Base-by-base conservation (phyloP, 2,797 vertebrate genomes). In the Sebastes hubbsi region DNA sequence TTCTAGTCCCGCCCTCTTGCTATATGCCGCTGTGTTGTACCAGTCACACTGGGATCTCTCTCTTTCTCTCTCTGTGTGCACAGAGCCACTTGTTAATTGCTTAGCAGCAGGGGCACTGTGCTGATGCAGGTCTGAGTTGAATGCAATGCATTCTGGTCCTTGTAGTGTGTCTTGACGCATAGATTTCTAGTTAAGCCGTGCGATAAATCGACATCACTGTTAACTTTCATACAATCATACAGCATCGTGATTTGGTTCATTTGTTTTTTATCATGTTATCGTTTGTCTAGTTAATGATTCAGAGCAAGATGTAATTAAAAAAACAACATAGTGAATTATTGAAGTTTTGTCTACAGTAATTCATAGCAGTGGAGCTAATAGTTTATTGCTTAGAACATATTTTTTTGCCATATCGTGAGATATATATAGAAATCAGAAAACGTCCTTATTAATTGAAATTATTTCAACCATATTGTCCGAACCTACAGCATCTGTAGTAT, bases 11-110 rank as follows among this genome's bases (percentile, higher is more conserved):
- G 56, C 87, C 85, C 75, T 81, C 70, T n/a, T 36, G 84, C 73
- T 87, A 36, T 63, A 61, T 25, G 65, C 88, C 46, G 80, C 78
- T 4, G 60, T 12, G 74, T 68, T 66, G 81, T 77, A 75, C 80
- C 83, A 78, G 82, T 86, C 78, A 77, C 81, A 65, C 77, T 55
- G 70, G 63, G 61, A 78, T 77, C 46, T 30, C 76, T 38, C 36
- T 49, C 73, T 49, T 12, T 46, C 29, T 20, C 65, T 36, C 66
- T 54, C 16, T 25, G 7, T 22, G 27, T 73, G 32, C 36, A 59
- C 49, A 60, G 42, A 30, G 56, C 67, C 46, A 76, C 69, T 73
- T 81, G 74, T 66, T 81, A 79, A 77, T 68, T 67, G 80, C 69
- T 61, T 29, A 78, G 67, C 52, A 78, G 60, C 36, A 25, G 52